Base-by-base conservation (phyloP, 2,797 vertebrate species). In the Sebastes wilsoni region DNA sequence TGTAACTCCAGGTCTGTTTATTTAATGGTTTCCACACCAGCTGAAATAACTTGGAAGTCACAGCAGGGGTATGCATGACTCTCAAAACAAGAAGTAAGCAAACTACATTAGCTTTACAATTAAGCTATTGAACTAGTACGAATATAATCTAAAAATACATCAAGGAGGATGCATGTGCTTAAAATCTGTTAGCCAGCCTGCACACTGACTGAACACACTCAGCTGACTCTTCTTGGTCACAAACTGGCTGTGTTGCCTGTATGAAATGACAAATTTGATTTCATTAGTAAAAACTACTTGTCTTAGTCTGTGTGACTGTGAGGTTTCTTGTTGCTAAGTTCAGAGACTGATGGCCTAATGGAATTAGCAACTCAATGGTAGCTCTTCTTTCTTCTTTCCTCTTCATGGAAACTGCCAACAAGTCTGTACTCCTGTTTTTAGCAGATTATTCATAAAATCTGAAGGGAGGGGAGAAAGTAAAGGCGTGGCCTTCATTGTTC, bases 1-100 rank as follows among this genome's bases (percentile, higher is more conserved):
- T 82, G 36, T 18, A 14, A 66, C 12, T 54, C n/a, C 25, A 56
- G 4, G 13, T 72, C 28, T 78, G 12, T 32, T 64, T 6, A 13
- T 74, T 1, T 65, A 36, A 61, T 14, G 6, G 16, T 32, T 78
- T 85, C 28, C 25, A 28, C 23, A 46, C 2, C 36, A 28, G 4
- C 27, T 36, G 62, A 9, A 56, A 25, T 23, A 71, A n/a, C 5
- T 23, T 36, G 28, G 11, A 46, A 65, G 28, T 61, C 66, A 62
- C 8, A 20, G 34, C 6, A 13, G 18, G 4, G 62, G 16, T 14
- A 36, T 8, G 13, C 22, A 64, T 65, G 56, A 72, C 56, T 72
- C 20, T 22, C 12, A 36, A 54, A 68, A 36, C 18, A 34, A 69
- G 10, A 46, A 32, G 32, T 28, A 62, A 28, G 1, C 28, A 36